Base-by-base conservation (phyloP, 1,140 invertebrate species). In the Thaumetopoea pityocampa region DNA sequence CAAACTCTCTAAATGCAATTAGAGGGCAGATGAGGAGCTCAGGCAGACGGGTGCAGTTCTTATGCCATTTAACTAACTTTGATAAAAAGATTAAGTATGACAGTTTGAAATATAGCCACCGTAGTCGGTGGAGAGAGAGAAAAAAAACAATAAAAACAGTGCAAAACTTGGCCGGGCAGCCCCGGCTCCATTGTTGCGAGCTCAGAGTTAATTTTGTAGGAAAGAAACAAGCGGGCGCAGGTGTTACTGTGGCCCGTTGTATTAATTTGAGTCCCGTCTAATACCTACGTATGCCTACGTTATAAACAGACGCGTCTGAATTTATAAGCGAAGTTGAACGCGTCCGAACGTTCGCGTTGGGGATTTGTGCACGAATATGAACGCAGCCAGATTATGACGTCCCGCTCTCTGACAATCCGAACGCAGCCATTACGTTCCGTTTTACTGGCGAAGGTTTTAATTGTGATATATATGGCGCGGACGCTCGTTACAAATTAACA, bases 31-130 rank as follows among this genome's bases (percentile, higher is more conserved):
- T 68, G 74, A 74, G 61, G 50, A 59, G 41, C 60, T 62, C 56
- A 50, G 45, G 58, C 53, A 57, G 67, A 65, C 72, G 67, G 72
- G 65, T 79, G 76, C 71, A 74, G 57, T 70, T 66, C 71, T 71
- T 69, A 63, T 44, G 47, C 60, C 65, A 51, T 78, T 82, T 77
- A 77, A 69, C 71, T 67, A 81, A 84, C 77, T 84, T 80, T 79
- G 77, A 83, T 81, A 84, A 81, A 84, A 79, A 84, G 79, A 84
- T 84, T 84, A 84, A 81, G 60, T 81, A 78, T 80, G 79, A 80
- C 79, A 84, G 68, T 84, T 80, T 81, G 79, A 84, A 84, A 84
- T 84, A 84, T 84, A 66, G 79, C 77, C 66, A 60, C 69, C 65
- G 72, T 62, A 71, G 67, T 62, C 55, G 62, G 53, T 51, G 60